Percentiles rank a stretch among this genome's conserved stretches.
Conservation (phyloP, 2,113 vertebrate species). For the Aegotheles bennettii region DNA sequence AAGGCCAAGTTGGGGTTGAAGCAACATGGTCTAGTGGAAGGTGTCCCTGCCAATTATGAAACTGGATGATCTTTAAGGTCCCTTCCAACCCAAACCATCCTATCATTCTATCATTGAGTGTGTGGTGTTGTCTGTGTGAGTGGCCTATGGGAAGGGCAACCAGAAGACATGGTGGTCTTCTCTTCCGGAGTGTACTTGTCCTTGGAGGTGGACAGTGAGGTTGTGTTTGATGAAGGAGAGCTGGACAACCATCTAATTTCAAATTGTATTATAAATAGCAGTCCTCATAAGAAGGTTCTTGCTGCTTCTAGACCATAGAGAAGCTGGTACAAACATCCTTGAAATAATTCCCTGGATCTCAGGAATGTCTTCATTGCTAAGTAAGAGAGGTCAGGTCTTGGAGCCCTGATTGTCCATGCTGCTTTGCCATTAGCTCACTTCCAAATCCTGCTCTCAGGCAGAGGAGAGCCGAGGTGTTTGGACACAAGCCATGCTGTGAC, state of each 20-base stretch:
- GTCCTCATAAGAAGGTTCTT: not conserved
- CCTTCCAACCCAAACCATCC: too few relatives aligned
- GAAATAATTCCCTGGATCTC: not conserved
- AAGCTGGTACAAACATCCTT: not conserved
- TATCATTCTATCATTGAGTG: too few relatives aligned
- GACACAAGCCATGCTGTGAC: constrained; percentile 11
- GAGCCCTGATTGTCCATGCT: not conserved
- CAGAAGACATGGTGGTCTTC: not conserved
- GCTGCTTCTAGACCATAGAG: not conserved
- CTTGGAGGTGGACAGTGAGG: not conserved
- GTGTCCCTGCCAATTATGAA: too few relatives aligned
- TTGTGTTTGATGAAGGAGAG: not conserved
- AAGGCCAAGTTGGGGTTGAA: too few relatives aligned
- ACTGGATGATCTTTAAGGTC: too few relatives aligned
- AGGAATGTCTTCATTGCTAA: not conserved
- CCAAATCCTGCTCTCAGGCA: not conserved
- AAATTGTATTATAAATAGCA: not conserved
- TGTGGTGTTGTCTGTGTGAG: not conserved
- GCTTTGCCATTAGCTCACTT: not conserved
- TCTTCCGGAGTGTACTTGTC: not conserved
- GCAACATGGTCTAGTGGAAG: too few relatives aligned
- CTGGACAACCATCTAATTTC: not conserved
- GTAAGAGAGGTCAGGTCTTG: not conserved
- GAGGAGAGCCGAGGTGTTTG: not conserved
- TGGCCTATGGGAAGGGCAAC: not conserved